A percentile compares a stretch with the other conserved stretches of the same genome.
These are phyloP conservation scores for Mechanitis messenoides DNA, from an alignment of 2,888 invertebrate genomes.

Conservation along the genomic window DNA sequence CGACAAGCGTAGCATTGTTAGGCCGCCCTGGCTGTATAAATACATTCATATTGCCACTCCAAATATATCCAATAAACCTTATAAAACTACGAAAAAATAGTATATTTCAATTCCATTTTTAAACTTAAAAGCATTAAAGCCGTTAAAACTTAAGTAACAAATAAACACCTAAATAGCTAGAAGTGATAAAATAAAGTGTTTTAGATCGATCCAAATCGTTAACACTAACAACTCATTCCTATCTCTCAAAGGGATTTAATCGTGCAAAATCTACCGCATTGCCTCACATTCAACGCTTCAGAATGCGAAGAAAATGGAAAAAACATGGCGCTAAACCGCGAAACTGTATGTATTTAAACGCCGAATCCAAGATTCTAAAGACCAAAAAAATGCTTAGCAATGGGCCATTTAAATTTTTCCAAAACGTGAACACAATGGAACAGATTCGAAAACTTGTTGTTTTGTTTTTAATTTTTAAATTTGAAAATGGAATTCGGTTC, in stretches of 20 bases:
- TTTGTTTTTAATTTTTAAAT: slow-evolving; percentile 65
- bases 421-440: slow-evolving; percentile 76
- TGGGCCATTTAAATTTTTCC: slow-evolving; percentile 74
- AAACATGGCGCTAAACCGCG: slow-evolving; percentile 77
- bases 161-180: slow-evolving; percentile 32
- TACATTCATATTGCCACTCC: slow-evolving; percentile 77
- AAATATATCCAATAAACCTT: slow-evolving; percentile 48
- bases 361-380: slow-evolving; percentile 66
- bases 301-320: slow-evolving; percentile 75
- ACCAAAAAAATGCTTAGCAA: slow-evolving; percentile 65
- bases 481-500: slow-evolving; percentile 71
- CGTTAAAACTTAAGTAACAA: slow-evolving; percentile 36
- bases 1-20: slow-evolving; percentile 76
- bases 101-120: neutral
- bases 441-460: slow-evolving; percentile 64
- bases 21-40: slow-evolving; percentile 71
- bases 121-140: too few relatives aligned
- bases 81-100: slow-evolving; percentile 9
- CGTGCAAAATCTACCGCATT: slow-evolving; percentile 67
- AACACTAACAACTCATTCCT: slow-evolving; percentile 72
- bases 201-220: slow-evolving; percentile 47
- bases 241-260: slow-evolving; percentile 66
- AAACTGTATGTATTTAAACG: slow-evolving; percentile 75
- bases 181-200: slow-evolving; percentile 21
- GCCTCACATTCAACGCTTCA: slow-evolving; percentile 58